Evolutionary conservation across 2,888 invertebrate genomes (phyloP), one percentile per base, ranked within the genome.

Genomic region (Noctuana brunneofusca): DNA sequence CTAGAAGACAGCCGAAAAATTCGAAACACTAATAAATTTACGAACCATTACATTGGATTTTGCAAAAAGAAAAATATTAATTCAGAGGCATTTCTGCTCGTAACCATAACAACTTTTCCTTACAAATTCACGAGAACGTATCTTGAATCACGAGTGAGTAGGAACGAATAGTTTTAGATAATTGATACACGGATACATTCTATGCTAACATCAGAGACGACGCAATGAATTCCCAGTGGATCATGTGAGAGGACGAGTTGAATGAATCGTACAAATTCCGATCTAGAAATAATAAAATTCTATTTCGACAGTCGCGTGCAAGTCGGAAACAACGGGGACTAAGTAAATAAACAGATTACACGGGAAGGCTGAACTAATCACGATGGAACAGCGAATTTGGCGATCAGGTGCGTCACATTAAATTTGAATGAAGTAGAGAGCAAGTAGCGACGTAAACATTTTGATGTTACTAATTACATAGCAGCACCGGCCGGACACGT

Each of bases 291-390:
- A 24, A 46, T 18, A 49, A 41, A 48, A 60, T n/a, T 60, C 59
- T 5, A 59, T 53, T 59, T 30, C 16, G 43, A 9, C 52, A 11
- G 14, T 20, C 27, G 43, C 12, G 3, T 14, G 54, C 22, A 6
- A 32, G 32, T 20, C 32, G 46, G 54, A 62, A 62, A 62, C 54
- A 49, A n/a, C 27, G 32, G 27, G 22, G 27, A 32, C 55, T 49
- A 30, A 55, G 55, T 49, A 62, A 62, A 62, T 49, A 60, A 48
- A 55, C 62, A 62, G 62, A 62, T 62, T 62, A 62, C 55, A 62
- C 48, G 18, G 48, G 12, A 18, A 35, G 35, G 11, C 4, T 49
- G 41, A 41, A 49, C 62, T 62, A 62, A 62, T 62, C 55, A 62
- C 62, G 49, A n/a, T 22, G 52, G 12, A 30, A 35, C 52, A 52